Evolutionary conservation across 2,797 vertebrate genomes (phyloP), one percentile per base, ranked within the genome.

Genomic region (Cyprinodon diabolis): DNA sequence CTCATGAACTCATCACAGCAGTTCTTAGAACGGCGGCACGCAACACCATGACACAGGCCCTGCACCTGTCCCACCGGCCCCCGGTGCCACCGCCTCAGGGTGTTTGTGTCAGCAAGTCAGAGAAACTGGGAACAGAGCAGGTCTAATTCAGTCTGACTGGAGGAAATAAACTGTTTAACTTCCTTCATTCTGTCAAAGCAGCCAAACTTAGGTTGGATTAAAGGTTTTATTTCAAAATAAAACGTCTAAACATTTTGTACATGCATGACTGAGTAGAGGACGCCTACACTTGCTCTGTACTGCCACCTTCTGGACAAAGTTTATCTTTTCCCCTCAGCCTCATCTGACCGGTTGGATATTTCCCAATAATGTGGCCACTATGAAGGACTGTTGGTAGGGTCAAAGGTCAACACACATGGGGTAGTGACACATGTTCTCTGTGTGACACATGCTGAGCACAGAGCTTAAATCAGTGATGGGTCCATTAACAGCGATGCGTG

Each of bases 1-100:
- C 78, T 91, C 90, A 93, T 76, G 60, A 55, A 72, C 73, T 78
- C 68, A 79, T 90, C 84, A 83, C 69, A 72, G 68, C 56, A 54
- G 10, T 21, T 63, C 60, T 14, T 5, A 63, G 60, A 47, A 45
- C 21, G 14, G 43, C 45, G 62, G 21, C 62, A 65, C 62, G 62
- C 62, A 65, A 65, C 40, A 6, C 40, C 40, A 40, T 40, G 4
- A 37, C 57, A 37, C 30, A 57, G 13, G 30, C 25, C 11, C 10
- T 45, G n/a, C 4, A 21, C 37, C 62, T 47, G 21, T 65, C 40
- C 45, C 40, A 65, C 23, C 62, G 13, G 43, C 62, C 62, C 62
- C 45, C 45, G 4, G 43, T 65, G 40, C 23, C 6, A 7, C 6
- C 45, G 43, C 62, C 43, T 65, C 12, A 23, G 62, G 62, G 62